Base-by-base conservation (phyloP, 2,888 invertebrate genomes). In the Gastracanthus pulcherrimus region DNA sequence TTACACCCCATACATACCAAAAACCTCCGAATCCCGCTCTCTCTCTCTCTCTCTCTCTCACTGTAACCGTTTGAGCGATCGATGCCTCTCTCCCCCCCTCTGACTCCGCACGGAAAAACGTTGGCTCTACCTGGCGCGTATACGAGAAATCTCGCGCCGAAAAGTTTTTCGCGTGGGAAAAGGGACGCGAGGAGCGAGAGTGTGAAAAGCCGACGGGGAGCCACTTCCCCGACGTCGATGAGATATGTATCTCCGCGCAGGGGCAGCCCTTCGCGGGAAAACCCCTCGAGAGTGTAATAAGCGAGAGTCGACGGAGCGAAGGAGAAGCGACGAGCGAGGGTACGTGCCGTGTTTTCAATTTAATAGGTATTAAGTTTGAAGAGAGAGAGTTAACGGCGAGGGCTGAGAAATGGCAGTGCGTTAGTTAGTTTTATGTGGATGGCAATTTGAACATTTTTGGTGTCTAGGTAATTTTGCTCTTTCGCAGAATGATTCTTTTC, bases 151-250 rank as follows among this genome's bases (percentile, higher is more conserved):
- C 76, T 67, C 45, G 45, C 64, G 60, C 3, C 38, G 69, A 9
- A 76, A 67, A 74, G 36, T 71, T 81, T 80, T 82, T 78, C 77
- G 60, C 81, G 78, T 78, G 82, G 78, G 78, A 78, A 80, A 83
- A 80, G 64, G 38, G 34, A 11, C 60, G 71, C 19, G 78, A 71
- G 67, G 76, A 38, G 66, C 11, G 34, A 16, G 64, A 78, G 82
- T 78, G 78, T 82, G 82, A 82, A 82, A 82, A 82, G 48, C 82
- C 82, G 19, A 51, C 75, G 78, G 78, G 78, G 74, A 62, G 74
- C 45, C 62, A 34, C 34, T n/a, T 16, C 34, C 60, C 9, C 58
- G 66, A n/a, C 31, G 23, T 23, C 67, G 34, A 67, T 69, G 76
- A 77, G 81, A 81, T 81, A 67, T 38, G 67, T 48, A 81, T 81